These are phyloP conservation scores for Paramacrobiotus metropolitanus DNA, from an alignment of 1,140 invertebrate species.

Conservation along the genomic window DNA sequence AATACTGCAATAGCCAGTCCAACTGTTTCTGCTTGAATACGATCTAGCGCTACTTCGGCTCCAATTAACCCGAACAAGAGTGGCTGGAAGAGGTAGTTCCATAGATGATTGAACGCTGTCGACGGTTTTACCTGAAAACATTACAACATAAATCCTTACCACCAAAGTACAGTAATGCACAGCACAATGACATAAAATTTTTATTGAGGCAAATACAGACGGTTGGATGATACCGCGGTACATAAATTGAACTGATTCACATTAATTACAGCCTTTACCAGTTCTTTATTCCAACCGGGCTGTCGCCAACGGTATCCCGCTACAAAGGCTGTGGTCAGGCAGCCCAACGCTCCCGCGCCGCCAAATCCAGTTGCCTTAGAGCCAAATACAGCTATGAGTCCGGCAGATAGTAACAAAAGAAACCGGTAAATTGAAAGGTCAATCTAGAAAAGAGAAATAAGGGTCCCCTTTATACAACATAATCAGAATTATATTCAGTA, in stretches of 20 bases:
- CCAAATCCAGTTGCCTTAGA: constrained; percentile 47
- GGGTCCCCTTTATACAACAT: too few relatives aligned
- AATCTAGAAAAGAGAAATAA: constrained; percentile 16
- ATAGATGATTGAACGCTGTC: not conserved
- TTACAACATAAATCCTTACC: too few relatives aligned
- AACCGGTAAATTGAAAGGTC: constrained; percentile 29
- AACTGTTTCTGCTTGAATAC: not conserved
- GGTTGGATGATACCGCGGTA: too few relatives aligned
- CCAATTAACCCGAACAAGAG: not conserved
- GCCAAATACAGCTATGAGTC: constrained; percentile 53
- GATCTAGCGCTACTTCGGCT: not conserved
- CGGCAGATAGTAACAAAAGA: constrained; percentile 34
- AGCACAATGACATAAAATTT: too few relatives aligned
- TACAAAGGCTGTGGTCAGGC: constrained; percentile 58
- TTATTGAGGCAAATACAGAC: too few relatives aligned
- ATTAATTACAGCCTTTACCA: too few relatives aligned
- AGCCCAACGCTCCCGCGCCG: constrained; percentile 56
- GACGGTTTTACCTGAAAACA: not conserved
- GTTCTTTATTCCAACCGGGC: not conserved
- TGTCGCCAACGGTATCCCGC: constrained; percentile 27
- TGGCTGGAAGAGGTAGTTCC: not conserved
- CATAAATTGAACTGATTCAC: too few relatives aligned
- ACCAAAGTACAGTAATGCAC: too few relatives aligned
- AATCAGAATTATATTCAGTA: constrained; percentile 10
- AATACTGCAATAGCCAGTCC: not conserved